Percentiles rank a stretch among this genome's conserved stretches.
These are phyloP conservation scores for Lasioglossum pauxillum DNA, from an alignment of 2,888 invertebrate genomes.

Conservation along the genomic window DNA sequence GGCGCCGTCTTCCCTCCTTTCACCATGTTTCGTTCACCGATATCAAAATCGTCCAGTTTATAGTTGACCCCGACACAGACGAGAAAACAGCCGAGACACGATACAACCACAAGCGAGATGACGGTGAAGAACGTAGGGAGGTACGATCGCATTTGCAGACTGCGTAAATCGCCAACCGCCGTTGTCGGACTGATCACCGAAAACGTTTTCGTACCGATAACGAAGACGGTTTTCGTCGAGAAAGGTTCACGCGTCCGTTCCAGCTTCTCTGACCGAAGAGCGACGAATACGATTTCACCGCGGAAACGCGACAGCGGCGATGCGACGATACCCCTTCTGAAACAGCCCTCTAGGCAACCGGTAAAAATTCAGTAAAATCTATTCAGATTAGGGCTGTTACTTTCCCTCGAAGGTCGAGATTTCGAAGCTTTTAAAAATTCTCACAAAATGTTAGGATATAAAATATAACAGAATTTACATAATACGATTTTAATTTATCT, in stretches of 20 bases:
- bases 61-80: not conserved
- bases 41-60: not conserved
- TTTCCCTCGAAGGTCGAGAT: too few relatives aligned
- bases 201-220: slow-evolving; percentile 45
- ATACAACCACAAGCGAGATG: not conserved
- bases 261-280: not conserved
- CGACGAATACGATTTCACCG: not conserved
- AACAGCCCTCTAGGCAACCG: not conserved
- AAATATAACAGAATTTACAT: too few relatives aligned
- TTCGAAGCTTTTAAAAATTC: too few relatives aligned
- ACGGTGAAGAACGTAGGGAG: not conserved
- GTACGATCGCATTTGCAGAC: not conserved
- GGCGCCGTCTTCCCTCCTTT: not conserved
- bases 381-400: too few relatives aligned
- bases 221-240: slow-evolving; percentile 12
- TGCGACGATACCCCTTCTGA: slow-evolving; percentile 18
- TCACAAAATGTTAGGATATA: too few relatives aligned
- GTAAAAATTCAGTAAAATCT: not conserved
- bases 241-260: not conserved
- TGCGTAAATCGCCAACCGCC: not conserved
- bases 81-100: not conserved
- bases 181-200: slow-evolving; percentile 39
- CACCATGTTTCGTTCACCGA: not conserved
- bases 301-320: not conserved
- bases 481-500: too few relatives aligned